These are phyloP conservation scores for Phasia obesa DNA, from an alignment of 2,888 invertebrate species.

Conservation along the genomic window DNA sequence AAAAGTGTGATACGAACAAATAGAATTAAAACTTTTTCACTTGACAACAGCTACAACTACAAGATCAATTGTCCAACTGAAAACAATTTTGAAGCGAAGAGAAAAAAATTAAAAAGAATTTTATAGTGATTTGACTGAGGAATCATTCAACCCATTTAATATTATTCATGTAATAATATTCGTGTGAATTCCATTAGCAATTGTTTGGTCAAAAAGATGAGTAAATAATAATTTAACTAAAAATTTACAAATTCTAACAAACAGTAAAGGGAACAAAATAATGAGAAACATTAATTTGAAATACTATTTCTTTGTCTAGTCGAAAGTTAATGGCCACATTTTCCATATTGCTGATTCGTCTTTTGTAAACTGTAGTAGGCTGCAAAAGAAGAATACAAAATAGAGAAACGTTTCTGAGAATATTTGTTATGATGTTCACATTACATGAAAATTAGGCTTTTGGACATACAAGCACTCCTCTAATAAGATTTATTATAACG, in stretches of 20 bases:
- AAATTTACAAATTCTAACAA: not conserved
- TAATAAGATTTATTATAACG: no score
- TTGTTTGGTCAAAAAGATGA: slow-evolving; percentile 17
- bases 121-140: slow-evolving; percentile 9
- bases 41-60: slow-evolving; percentile 72
- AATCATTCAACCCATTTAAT: slow-evolving; percentile 5
- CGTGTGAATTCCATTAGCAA: not conserved
- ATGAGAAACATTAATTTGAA: no score
- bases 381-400: no score
- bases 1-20: slow-evolving; percentile 18
- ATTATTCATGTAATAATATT: not conserved
- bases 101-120: slow-evolving; percentile 11
- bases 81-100: slow-evolving; percentile 1
- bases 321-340: no score
- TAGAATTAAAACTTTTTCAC: not conserved
- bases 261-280: not conserved
- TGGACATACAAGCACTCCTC: no score
- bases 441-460: no score
- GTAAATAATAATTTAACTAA: slow-evolving; percentile 8
- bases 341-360: no score
- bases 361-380: no score
- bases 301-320: no score
- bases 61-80: slow-evolving; percentile 31
- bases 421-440: no score
- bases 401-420: no score